Base-by-base conservation (phyloP, 2,797 vertebrate genomes). In the Xerus rutilus region DNA sequence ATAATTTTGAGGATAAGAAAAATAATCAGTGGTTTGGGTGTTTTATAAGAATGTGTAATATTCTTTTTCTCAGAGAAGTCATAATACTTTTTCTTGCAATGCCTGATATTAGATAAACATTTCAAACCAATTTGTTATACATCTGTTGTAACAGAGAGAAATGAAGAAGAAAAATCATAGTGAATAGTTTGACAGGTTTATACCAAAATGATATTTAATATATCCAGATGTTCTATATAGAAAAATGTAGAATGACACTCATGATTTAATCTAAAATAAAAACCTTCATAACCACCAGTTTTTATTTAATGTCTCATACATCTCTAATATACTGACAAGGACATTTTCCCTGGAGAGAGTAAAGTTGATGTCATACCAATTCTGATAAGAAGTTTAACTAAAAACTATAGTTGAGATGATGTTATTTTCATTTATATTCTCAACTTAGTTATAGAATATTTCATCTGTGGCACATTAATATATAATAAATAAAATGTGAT, bases 181-280 rank as follows among this genome's bases (percentile, higher is more conserved):
- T 89, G 94, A 96, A 77, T 45, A 91, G 74, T 83, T 96, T 88
- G 74, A 94, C 39, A 95, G 49, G 32, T 96, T 96, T 90, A 11
- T 94, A 88, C 64, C 74, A 91, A 95, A 93, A 52, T 86, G 35
- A 39, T 67, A 49, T 85, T 97, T 35, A 62, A 4, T 81, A 14
- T 86, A 54, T 96, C 82, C 91, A 90, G 93, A 43, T 96, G 57
- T 30, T 95, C 49, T 89, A 54, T 73, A 25, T 17, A 64, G 59
- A 76, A 93, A 87, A 6, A 30, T 96, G 67, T 25, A 5, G 21
- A 90, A 32, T 94, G 67, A 91, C 84, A 96, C 88, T 93, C 79
- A 79, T 20, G 93, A 78, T 84, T 82, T 54, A 94, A 69, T 89
- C 54, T 89, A 74, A 90, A 97, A 91, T 70, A 25, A 82, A 95